Evolutionary conservation across 2,797 vertebrate genomes (phyloP), one percentile per base, ranked within the genome.

Genomic region (Coreius guichenoti): DNA sequence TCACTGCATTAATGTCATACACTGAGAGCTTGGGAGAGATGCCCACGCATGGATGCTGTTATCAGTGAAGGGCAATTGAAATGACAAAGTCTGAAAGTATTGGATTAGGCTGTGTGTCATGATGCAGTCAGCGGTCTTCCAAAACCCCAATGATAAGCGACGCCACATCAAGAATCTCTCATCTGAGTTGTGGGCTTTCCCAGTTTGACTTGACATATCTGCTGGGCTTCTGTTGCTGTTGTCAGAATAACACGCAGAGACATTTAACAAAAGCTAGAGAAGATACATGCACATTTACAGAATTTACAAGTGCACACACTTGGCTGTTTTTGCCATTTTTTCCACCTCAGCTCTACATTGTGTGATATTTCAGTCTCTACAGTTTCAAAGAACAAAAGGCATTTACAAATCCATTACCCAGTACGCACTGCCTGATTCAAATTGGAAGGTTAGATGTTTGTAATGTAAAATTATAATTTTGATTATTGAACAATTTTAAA

Each of bases 41-140:
- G 43, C 63, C 78, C 78, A 65, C 61, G 63, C 65, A 63, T 83
- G 70, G 23, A 54, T 81, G 21, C 74, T 79, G 78, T 86, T 88
- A 83, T 88, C 81, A 65, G 75, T 49, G 33, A 39, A 80, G 45
- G 47, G 75, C 69, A 83, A 75, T 61, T 87, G 86, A 85, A 87
- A 80, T 83, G 61, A 85, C 73, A 89, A 87, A 74, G 68, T 70
- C 56, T 77, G 79, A 56, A 78, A 82, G 86, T 51, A 61, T 74
- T 73, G 86, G 82, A 85, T 89, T 75, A 85, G 77, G 80, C 80
- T 68, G 47, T 63, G 63, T 81, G 75, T 82, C 83, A 80, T 75
- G 73, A 88, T 85, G 76, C 80, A 85, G 82, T 82, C 83, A 87
- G 78, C 70, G 72, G 69, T 56, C 69, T 76, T 63, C 79, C 72